Conservation (phyloP, 1,140 invertebrate genomes). For the Apis florea region DNA sequence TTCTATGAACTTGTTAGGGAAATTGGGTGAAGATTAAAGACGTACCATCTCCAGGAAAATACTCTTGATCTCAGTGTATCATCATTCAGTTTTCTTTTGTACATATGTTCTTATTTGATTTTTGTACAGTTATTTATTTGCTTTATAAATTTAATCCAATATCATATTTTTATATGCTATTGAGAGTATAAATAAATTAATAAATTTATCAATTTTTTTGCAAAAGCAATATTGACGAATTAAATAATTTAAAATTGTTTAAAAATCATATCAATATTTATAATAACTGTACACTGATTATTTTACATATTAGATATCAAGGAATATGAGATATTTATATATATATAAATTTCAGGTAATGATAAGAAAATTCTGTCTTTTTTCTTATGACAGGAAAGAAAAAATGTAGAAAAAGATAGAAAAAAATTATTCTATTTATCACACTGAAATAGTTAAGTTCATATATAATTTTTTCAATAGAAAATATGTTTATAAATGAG, state of each 20-base stretch:
- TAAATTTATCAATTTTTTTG: not conserved
- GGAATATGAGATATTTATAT: not conserved
- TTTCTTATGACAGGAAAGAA: too few relatives aligned
- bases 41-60: conserved; percentile 59
- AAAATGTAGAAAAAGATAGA: too few relatives aligned
- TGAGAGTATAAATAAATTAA: not conserved
- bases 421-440: too few relatives aligned
- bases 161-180: not conserved
- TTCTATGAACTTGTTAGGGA: conserved; percentile 60
- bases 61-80: conserved; percentile 43
- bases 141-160: conserved; percentile 4
- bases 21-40: conserved; percentile 62
- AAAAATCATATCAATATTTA: conserved; percentile 2
- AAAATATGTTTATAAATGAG: too few relatives aligned
- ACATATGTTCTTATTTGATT: conserved; percentile 34
- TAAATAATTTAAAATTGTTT: not conserved
- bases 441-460: too few relatives aligned
- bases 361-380: too few relatives aligned
- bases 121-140: conserved; percentile 28
- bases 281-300: conserved; percentile 31
- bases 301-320: conserved; percentile 12
- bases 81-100: conserved; percentile 46
- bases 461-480: too few relatives aligned
- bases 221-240: not conserved
- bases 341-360: not conserved